These are phyloP conservation scores for Heliconius hermathena DNA, from an alignment of 1,140 invertebrate species.

Conservation along the genomic window DNA sequence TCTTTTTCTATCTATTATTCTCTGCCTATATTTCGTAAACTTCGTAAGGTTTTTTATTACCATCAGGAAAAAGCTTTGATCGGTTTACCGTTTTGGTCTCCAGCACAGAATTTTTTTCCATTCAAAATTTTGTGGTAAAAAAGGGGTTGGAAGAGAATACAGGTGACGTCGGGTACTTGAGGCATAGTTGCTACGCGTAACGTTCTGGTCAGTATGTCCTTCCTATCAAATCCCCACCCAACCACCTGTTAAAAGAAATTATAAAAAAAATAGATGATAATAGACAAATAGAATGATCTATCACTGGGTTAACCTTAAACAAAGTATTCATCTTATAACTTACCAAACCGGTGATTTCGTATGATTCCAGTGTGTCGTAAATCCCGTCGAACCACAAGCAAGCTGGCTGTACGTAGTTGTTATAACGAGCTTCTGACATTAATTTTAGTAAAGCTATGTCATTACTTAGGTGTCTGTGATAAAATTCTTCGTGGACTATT, in stretches of 20 bases:
- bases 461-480: not conserved
- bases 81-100: constrained; percentile 36
- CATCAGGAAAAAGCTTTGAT: not conserved
- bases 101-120: constrained; percentile 38
- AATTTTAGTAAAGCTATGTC: constrained; percentile 2
- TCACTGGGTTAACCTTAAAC: no score
- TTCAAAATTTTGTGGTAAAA: constrained; percentile 51
- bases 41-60: not conserved
- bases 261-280: no score
- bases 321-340: not conserved
- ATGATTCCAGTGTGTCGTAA: not conserved
- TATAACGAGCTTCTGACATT: not conserved
- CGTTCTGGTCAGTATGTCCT: constrained; percentile 44
- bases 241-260: not conserved
- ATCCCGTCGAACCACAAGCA: constrained; percentile 21
- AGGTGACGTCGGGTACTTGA: constrained; percentile 49
- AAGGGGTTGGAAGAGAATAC: constrained; percentile 55
- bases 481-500: constrained; percentile 48
- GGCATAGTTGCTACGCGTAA: constrained; percentile 55
- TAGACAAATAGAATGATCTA: no score
- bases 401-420: constrained; percentile 11
- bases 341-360: not conserved
- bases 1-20: no score
- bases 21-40: not conserved
- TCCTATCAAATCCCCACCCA: constrained; percentile 65